phyloP scores from a whole-genome alignment of 2,797 vertebrate species.

The Monodelphis domestica region DNA sequence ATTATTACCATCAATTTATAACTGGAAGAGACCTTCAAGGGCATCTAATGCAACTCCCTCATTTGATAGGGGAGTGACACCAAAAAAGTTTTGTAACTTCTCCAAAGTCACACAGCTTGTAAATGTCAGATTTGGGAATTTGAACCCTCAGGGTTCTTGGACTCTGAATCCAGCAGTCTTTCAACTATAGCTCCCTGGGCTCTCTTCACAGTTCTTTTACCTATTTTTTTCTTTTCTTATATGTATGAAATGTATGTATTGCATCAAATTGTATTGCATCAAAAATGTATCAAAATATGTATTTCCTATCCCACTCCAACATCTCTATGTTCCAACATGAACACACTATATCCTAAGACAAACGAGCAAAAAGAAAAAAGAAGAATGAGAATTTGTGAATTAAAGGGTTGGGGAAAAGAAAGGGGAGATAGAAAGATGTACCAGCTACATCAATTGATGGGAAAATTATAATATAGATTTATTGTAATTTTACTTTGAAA shows the following conservation, averaged over 20 bases:
- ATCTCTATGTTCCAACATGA: neutral
- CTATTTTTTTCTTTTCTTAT: neutral
- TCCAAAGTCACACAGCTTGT: neutral
- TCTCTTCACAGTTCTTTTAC: neutral
- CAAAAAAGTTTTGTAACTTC: neutral
- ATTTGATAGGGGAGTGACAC: constrained; percentile 13
- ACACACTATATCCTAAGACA: neutral
- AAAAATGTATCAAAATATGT: neutral
- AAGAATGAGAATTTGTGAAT: neutral
- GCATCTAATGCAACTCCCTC: neutral
- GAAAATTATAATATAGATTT: neutral
- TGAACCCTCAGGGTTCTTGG: neutral
- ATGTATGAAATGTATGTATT: too few relatives aligned
- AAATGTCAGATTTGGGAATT: neutral
- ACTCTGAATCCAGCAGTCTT: neutral
- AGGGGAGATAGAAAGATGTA: neutral
- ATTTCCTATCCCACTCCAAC: neutral
- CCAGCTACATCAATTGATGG: neutral
- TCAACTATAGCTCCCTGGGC: neutral
- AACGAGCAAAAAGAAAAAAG: neutral
- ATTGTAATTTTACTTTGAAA: neutral
- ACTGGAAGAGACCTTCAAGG: neutral
- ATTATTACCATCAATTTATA: neutral
- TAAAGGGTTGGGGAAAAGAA: neutral
- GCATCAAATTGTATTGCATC: too few relatives aligned